Evolutionary conservation across 2,888 invertebrate genomes (phyloP).

Genomic region (Dasysyrphus tricinctus): DNA sequence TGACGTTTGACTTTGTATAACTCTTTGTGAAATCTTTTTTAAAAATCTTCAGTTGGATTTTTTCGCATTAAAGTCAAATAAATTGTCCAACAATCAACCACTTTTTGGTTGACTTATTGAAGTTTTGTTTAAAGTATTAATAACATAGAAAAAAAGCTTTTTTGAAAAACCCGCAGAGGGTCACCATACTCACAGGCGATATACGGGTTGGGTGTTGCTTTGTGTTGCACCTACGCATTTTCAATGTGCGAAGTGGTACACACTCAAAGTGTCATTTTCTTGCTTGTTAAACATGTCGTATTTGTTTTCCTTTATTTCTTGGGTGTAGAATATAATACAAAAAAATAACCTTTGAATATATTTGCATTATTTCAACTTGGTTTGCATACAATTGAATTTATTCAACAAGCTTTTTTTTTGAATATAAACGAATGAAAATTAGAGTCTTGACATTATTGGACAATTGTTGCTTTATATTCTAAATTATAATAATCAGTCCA

Average conservation of each 20-base stretch:
- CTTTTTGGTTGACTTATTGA: too few relatives aligned
- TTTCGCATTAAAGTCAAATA: too few relatives aligned
- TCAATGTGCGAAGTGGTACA: slow-evolving; percentile 8
- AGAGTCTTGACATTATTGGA: background rate
- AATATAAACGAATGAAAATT: background rate
- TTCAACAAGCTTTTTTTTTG: background rate
- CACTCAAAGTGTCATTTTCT: slow-evolving; percentile 2
- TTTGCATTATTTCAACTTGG: slow-evolving; percentile 2
- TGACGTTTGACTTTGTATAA: too few relatives aligned
- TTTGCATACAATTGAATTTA: slow-evolving; percentile 5
- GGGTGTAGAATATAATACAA: background rate
- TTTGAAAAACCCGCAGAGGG: background rate
- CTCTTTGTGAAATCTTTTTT: too few relatives aligned
- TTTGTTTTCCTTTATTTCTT: background rate
- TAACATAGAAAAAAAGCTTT: too few relatives aligned
- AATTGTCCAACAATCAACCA: too few relatives aligned
- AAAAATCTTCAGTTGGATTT: too few relatives aligned
- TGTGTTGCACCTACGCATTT: slow-evolving; percentile 28
- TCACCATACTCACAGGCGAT: background rate
- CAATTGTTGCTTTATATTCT: background rate
- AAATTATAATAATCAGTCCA: background rate
- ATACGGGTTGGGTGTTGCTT: slow-evolving; percentile 4
- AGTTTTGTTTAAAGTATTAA: too few relatives aligned
- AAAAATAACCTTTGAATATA: background rate
- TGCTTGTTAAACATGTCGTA: background rate